Percentiles rank a stretch among this genome's conserved stretches.
Conservation (phyloP, 2,888 invertebrate species). For the Deroplatys truncata region DNA sequence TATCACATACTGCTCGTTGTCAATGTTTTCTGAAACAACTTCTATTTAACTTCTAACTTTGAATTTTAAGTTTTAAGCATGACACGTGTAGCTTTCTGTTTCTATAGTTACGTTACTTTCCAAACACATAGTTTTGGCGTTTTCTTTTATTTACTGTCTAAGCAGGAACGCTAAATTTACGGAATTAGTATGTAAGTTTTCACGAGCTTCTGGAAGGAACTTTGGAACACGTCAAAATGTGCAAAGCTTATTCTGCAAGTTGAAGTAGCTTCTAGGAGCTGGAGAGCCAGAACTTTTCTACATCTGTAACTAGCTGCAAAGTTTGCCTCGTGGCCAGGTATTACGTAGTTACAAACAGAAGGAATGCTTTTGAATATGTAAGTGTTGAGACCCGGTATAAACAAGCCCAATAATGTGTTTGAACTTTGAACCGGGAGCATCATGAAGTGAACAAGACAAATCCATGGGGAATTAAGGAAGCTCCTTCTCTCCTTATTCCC, state of each 20-base stretch:
- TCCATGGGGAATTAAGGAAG: conserved; percentile 21
- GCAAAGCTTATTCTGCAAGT: background rate
- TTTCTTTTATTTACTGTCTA: background rate
- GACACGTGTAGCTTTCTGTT: no score
- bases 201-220: background rate
- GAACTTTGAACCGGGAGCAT: conserved; percentile 20
- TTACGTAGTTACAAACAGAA: background rate
- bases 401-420: conserved; percentile 15
- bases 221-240: background rate
- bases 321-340: background rate
- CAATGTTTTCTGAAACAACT: no score
- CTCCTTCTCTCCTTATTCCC: background rate
- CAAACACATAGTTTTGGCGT: no score
- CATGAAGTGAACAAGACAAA: conserved; percentile 7
- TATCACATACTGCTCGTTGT: no score
- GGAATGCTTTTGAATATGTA: conserved; percentile 36
- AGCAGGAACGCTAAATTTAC: background rate
- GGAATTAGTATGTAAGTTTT: background rate
- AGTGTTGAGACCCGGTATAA: background rate
- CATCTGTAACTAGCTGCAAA: background rate
- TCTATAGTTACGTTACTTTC: no score
- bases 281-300: background rate
- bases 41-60: no score
- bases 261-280: background rate
- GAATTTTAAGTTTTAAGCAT: no score